A percentile compares a stretch with the other conserved stretches of the same genome.
Evolutionary conservation across 2,888 invertebrate species (phyloP).

Genomic region (Hydriomena furcata): DNA sequence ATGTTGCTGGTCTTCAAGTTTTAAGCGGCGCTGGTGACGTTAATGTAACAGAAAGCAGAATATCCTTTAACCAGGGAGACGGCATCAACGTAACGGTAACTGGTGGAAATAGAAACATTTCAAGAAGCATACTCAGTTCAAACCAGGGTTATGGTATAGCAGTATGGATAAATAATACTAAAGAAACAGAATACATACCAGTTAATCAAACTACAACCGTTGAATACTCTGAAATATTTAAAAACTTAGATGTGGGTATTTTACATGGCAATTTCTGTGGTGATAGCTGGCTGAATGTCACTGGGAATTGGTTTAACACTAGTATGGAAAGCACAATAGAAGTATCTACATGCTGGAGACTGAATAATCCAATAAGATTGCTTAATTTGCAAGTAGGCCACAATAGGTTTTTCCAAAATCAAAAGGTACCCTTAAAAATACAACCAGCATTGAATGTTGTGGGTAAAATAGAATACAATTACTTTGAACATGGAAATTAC

Average conservation of each 20-base stretch:
- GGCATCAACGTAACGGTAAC: slow-evolving; percentile 98
- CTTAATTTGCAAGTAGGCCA: slow-evolving; percentile 91
- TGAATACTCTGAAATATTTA: slow-evolving; percentile 93
- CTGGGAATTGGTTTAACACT: slow-evolving; percentile 93
- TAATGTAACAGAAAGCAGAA: slow-evolving; percentile 94
- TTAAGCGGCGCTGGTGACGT: slow-evolving; percentile 96
- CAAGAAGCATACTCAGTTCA: slow-evolving; percentile 91
- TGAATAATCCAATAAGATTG: slow-evolving; percentile 76
- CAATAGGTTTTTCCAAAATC: slow-evolving; percentile 91
- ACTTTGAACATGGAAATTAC: slow-evolving; percentile 91
- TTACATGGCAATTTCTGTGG: slow-evolving; percentile 97
- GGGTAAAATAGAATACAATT: slow-evolving; percentile 93
- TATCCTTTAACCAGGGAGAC: slow-evolving; percentile 96
- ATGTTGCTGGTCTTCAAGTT: slow-evolving; percentile 95
- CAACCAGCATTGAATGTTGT: slow-evolving; percentile 92
- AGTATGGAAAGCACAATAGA: slow-evolving; percentile 91
- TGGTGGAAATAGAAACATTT: slow-evolving; percentile 96
- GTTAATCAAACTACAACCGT: slow-evolving; percentile 94
- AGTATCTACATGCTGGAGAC: slow-evolving; percentile 92
- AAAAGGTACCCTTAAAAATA: slow-evolving; percentile 89
- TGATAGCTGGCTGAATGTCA: slow-evolving; percentile 93
- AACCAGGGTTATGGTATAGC: slow-evolving; percentile 95
- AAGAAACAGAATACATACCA: slow-evolving; percentile 89
- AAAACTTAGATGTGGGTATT: slow-evolving; percentile 94
- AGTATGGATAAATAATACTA: slow-evolving; percentile 94